These are phyloP conservation scores for Bhutanitis thaidina DNA, from an alignment of 2,888 invertebrate species.

Conservation along the genomic window DNA sequence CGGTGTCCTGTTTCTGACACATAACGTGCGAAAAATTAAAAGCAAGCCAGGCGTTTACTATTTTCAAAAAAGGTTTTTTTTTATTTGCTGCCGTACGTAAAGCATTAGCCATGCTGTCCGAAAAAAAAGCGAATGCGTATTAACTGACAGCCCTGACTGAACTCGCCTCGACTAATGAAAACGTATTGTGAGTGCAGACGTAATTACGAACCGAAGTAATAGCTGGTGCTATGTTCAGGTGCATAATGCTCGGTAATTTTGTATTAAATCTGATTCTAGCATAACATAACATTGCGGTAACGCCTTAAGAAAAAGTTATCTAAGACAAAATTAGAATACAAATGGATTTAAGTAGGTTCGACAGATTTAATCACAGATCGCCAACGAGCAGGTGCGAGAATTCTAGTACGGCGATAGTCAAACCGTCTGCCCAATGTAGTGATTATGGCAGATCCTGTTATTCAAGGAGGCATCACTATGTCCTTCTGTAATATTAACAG, in stretches of 20 bases:
- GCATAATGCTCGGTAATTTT: background rate
- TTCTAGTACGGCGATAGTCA: no score
- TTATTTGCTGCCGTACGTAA: conserved; percentile 1
- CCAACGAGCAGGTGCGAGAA: no score
- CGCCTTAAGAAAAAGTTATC: no score
- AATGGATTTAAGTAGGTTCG: no score
- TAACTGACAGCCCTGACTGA: conserved; percentile 5
- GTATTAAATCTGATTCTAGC: no score
- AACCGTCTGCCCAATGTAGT: no score
- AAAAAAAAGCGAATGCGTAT: conserved; percentile 3
- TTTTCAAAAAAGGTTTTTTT: background rate
- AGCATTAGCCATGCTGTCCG: background rate
- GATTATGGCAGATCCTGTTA: no score
- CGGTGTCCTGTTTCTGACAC: background rate
- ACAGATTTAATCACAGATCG: no score
- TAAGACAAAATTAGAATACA: no score
- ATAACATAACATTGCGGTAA: no score
- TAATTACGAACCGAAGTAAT: conserved; percentile 2
- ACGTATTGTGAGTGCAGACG: conserved; percentile 12
- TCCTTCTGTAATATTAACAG: no score
- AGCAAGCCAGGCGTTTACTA: background rate
- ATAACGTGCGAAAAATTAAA: background rate
- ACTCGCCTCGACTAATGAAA: conserved; percentile 9
- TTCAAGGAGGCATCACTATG: no score
- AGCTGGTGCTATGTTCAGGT: background rate